Evolutionary conservation across 2,888 invertebrate genomes (phyloP).

Genomic region (Cephus sareptanus): DNA sequence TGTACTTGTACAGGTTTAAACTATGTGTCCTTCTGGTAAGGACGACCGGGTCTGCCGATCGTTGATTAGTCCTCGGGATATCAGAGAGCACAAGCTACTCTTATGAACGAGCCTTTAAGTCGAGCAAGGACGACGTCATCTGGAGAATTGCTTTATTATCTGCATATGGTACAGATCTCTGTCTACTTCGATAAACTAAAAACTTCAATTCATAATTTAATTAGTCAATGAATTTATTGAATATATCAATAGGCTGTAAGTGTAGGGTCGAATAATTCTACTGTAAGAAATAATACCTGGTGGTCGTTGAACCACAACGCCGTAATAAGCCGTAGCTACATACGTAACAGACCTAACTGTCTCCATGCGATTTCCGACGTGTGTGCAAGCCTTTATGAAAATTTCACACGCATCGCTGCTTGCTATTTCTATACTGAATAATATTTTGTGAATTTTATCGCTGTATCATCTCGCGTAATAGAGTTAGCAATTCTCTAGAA

Average conservation of each 20-base stretch:
- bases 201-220: neutral
- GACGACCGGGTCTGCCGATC: neutral
- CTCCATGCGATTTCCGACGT: slow-evolving; percentile 9
- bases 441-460: neutral
- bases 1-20: neutral
- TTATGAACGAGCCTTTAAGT: neutral
- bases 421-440: neutral
- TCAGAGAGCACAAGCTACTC: neutral
- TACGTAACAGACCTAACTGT: slow-evolving; percentile 34
- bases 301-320: neutral
- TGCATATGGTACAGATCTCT: neutral
- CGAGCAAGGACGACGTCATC: neutral
- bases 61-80: neutral
- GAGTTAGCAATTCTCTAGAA: neutral
- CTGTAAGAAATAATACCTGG: neutral
- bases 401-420: neutral
- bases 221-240: neutral
- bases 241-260: neutral
- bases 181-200: neutral
- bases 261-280: neutral
- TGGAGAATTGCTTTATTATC: neutral
- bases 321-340: neutral
- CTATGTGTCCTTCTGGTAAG: neutral
- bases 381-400: neutral
- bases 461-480: neutral